These are phyloP conservation scores for Chaetodon trifascialis DNA, from an alignment of 2,113 vertebrate genomes.

Conservation along the genomic window DNA sequence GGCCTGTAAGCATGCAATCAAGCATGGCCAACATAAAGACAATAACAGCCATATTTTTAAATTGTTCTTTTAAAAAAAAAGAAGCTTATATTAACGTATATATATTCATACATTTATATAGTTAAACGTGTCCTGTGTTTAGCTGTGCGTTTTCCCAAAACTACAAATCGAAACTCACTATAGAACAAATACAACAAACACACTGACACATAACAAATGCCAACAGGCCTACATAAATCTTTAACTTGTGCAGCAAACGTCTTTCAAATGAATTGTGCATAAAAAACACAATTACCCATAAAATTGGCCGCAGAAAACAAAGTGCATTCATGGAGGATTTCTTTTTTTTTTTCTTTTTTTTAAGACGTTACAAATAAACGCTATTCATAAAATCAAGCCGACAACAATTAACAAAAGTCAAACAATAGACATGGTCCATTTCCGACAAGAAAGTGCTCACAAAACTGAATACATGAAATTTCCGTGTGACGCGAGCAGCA, in stretches of 20 bases:
- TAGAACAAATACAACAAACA: constrained; percentile 2
- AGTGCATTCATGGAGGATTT: constrained; percentile 37
- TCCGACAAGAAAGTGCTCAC: constrained; percentile 61
- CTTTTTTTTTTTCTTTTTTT: too few species aligned
- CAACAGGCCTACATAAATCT: constrained; percentile 35
- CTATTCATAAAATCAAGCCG: constrained; percentile 54
- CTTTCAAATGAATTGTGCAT: constrained; percentile 34
- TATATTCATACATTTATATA: background rate
- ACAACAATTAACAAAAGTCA: constrained; percentile 65
- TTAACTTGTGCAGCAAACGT: background rate
- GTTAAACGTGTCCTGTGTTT: background rate
- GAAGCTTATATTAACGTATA: background rate
- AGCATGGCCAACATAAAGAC: constrained; percentile 13
- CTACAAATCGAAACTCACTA: constrained; percentile 29
- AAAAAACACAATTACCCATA: constrained; percentile 31
- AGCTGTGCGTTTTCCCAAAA: constrained; percentile 21
- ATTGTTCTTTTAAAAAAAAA: background rate
- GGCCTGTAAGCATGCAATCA: constrained; percentile 43
- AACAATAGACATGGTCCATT: constrained; percentile 64
- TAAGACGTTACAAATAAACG: constrained; percentile 29
- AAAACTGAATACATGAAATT: constrained; percentile 73
- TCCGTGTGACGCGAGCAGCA: constrained; percentile 78
- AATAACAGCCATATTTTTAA: constrained; percentile 4
- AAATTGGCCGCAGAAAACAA: constrained; percentile 37
- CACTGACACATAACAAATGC: background rate